Conservation (phyloP, 2,113 vertebrate species). For the Myotis yumanensis region DNA sequence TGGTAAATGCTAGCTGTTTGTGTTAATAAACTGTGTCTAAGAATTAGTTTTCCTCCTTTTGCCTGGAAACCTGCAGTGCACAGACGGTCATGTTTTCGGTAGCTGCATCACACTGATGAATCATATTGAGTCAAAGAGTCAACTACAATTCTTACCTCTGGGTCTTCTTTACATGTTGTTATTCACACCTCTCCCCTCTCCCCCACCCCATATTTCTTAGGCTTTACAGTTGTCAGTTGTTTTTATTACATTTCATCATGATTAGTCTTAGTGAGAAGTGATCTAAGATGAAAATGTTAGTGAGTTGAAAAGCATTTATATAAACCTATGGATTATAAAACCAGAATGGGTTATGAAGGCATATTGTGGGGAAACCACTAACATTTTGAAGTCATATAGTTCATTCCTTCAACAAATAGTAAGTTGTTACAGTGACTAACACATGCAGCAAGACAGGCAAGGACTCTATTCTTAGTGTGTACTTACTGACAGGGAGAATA, state of each 20-base stretch:
- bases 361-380: background rate
- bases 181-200: background rate
- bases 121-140: background rate
- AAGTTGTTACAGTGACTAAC: background rate
- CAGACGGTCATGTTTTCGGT: background rate
- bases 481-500: background rate
- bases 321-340: background rate
- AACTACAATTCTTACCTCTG: background rate
- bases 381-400: background rate
- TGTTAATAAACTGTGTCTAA: background rate
- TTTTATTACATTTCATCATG: background rate
- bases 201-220: background rate
- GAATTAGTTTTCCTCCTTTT: background rate
- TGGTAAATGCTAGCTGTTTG: background rate
- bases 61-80: background rate
- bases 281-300: background rate
- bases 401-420: background rate
- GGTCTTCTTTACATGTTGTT: background rate
- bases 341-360: background rate
- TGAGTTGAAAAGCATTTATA: slow-evolving; percentile 20
- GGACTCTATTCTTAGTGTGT: background rate
- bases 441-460: background rate
- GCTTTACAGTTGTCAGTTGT: background rate
- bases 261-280: background rate
- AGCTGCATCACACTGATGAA: background rate